phyloP scores from a whole-genome alignment of 2,113 vertebrate species.

The Strix uralensis region DNA sequence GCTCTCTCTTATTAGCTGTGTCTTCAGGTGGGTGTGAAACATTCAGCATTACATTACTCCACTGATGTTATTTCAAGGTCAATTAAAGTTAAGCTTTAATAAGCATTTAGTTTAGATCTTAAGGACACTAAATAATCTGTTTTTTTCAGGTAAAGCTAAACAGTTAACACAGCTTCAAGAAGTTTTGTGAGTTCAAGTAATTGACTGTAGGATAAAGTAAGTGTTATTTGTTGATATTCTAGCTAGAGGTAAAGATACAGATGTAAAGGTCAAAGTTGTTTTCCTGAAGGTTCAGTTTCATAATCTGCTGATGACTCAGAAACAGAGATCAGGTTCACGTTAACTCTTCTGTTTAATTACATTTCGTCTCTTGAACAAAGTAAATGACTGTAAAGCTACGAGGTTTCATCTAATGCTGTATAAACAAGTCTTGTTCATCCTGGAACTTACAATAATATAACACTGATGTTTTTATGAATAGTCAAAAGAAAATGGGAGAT shows the following conservation, averaged over 20 bases:
- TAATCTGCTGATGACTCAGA: not conserved
- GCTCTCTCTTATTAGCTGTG: not conserved
- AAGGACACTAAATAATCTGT: not conserved
- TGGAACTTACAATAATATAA: not conserved
- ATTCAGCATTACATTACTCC: not conserved
- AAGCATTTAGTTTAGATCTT: not conserved
- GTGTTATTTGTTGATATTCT: not conserved
- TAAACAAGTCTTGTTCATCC: not conserved
- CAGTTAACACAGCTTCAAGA: not conserved
- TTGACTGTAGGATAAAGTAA: not conserved
- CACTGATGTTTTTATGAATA: not conserved
- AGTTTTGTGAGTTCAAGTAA: not conserved
- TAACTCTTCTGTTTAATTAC: not conserved
- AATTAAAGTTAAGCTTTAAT: not conserved
- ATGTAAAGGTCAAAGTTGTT: not conserved
- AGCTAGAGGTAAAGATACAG: not conserved
- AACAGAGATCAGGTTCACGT: not conserved
- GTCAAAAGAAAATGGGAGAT: not conserved
- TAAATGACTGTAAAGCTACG: not conserved
- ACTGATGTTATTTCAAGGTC: not conserved
- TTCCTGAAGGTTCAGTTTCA: not conserved
- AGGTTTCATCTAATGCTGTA: not conserved
- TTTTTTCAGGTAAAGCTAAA: not conserved
- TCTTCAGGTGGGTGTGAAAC: not conserved
- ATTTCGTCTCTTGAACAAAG: not conserved